phyloP scores from a whole-genome alignment of 37 sponge, comb jelly and placozoan species.

The Oscarella lobularis region DNA sequence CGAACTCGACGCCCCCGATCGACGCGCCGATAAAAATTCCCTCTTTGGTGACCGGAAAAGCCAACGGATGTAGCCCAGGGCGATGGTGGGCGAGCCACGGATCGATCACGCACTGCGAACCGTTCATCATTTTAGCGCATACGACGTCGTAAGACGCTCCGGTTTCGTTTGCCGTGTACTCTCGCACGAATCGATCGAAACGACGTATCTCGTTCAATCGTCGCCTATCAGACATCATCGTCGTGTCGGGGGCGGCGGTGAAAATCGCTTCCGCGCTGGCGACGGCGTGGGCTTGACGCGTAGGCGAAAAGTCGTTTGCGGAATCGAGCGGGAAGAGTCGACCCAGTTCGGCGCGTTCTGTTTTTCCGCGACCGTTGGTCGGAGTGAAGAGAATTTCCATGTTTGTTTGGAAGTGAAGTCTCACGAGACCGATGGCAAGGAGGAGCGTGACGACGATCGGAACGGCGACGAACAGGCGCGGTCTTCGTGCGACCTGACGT shows the following conservation, averaged over 20 bases:
- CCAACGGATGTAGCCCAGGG: background rate
- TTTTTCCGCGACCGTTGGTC: background rate
- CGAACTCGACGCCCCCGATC: background rate
- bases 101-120: background rate
- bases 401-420: background rate
- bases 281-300: background rate
- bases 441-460: background rate
- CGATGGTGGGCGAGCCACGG: background rate
- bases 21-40: background rate
- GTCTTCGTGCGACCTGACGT: background rate
- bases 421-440: background rate
- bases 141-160: background rate
- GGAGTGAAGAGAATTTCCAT: background rate
- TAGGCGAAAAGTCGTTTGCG: background rate
- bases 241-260: background rate
- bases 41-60: background rate
- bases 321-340: background rate
- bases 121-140: background rate
- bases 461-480: background rate
- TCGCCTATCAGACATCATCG: background rate
- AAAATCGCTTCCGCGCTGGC: background rate
- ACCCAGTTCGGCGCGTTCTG: background rate
- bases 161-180: no score
- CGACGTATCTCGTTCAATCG: background rate
- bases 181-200: background rate